Evolutionary conservation across 2,888 invertebrate species (phyloP).

Genomic region (Cheiracanthium punctorium): DNA sequence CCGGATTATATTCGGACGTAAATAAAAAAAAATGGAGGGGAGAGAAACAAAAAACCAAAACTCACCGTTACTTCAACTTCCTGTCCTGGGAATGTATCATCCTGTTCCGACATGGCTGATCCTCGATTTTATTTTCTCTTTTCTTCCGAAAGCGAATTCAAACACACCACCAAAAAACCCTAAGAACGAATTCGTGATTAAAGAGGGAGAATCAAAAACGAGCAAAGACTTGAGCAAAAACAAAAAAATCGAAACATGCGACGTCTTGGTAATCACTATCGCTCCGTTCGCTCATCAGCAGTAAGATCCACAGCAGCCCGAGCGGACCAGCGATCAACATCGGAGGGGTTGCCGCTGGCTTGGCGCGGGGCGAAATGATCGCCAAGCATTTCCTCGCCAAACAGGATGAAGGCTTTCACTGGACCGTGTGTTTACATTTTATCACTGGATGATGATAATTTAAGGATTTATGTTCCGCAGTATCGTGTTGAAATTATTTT

Average conservation of each 20-base stretch:
- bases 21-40: too few species aligned
- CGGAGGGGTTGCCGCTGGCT: conserved; percentile 34
- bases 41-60: conserved; percentile 21
- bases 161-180: conserved; percentile 53
- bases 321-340: conserved; percentile 55
- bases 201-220: conserved; percentile 46
- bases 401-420: too few species aligned
- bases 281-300: conserved; percentile 52
- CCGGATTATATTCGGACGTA: neutral
- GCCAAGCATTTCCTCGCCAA: conserved; percentile 28
- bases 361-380: neutral
- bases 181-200: conserved; percentile 43
- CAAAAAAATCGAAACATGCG: conserved; percentile 58
- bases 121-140: too few species aligned
- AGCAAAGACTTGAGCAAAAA: conserved; percentile 50
- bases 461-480: too few species aligned
- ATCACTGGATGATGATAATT: too few species aligned
- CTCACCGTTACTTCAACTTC: conserved; percentile 62
- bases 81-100: conserved; percentile 69
- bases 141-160: neutral
- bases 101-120: conserved; percentile 68
- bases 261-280: conserved; percentile 28
- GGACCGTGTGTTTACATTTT: too few species aligned
- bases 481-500: too few species aligned
- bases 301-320: conserved; percentile 61